phyloP scores from a whole-genome alignment of 2,113 vertebrate species.

The Glaucomys volans region DNA sequence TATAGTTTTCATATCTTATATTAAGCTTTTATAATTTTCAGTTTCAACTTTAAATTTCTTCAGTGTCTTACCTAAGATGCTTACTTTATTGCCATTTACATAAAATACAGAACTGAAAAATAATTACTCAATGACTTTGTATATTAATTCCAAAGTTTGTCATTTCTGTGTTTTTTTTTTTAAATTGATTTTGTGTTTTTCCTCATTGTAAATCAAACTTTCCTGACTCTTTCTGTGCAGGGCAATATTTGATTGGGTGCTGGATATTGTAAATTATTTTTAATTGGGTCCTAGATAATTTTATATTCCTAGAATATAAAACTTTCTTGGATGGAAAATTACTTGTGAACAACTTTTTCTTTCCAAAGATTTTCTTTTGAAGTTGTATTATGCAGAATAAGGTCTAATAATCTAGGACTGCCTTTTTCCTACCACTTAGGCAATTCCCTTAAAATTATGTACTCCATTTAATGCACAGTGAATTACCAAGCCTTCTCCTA shows the following conservation, averaged over 20 bases:
- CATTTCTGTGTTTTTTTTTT: neutral
- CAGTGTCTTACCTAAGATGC: neutral
- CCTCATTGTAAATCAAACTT: neutral
- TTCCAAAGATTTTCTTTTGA: neutral
- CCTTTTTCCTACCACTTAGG: neutral
- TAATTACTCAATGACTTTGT: neutral
- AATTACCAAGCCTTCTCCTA: neutral
- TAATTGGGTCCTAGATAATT: neutral
- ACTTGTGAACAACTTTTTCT: neutral
- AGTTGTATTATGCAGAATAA: neutral
- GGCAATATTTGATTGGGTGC: neutral
- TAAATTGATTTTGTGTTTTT: neutral
- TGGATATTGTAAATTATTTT: neutral
- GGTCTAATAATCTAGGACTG: neutral
- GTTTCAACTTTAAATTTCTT: neutral
- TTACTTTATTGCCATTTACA: neutral
- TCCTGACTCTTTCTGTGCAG: neutral
- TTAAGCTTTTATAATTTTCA: neutral
- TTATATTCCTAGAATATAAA: neutral
- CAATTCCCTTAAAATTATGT: neutral
- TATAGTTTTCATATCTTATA: neutral
- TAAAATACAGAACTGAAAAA: neutral
- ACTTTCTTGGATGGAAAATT: neutral
- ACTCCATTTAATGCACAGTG: neutral
- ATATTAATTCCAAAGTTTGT: neutral